These are phyloP conservation scores for Endomychus coccineus DNA, from an alignment of 2,888 invertebrate species.

Conservation along the genomic window DNA sequence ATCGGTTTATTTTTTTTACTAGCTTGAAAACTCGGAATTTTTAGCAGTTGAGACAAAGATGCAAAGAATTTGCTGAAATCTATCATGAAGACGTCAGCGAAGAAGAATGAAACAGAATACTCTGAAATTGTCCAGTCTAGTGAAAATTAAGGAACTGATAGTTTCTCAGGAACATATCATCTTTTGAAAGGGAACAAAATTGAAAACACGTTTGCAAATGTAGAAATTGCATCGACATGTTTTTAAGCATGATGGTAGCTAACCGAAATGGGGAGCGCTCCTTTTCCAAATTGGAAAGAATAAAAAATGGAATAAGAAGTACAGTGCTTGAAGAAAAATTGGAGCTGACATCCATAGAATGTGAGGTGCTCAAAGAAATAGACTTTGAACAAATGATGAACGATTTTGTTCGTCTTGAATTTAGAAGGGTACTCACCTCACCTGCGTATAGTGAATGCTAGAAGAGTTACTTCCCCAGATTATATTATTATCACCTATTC, in stretches of 20 bases:
- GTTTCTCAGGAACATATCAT: constrained; percentile 15
- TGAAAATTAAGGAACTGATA: constrained; percentile 14
- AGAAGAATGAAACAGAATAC: constrained; percentile 25
- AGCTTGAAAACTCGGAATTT: constrained; percentile 20
- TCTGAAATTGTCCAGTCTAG: constrained; percentile 20
- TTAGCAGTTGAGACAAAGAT: constrained; percentile 20
- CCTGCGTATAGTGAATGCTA: no score
- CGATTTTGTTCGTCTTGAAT: constrained; percentile 22
- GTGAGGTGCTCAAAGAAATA: constrained; percentile 23
- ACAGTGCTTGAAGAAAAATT: constrained; percentile 25
- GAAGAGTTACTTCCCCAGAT: no score
- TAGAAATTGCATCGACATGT: constrained; percentile 28
- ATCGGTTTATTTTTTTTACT: constrained; percentile 25
- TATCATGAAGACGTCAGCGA: constrained; percentile 21
- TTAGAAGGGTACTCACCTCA: constrained; percentile 12
- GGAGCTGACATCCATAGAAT: constrained; percentile 27
- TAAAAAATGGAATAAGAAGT: constrained; percentile 27
- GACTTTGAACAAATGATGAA: constrained; percentile 28
- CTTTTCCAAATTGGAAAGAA: no score
- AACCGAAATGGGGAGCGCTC: no score
- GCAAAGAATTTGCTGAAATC: constrained; percentile 14
- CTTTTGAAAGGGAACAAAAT: no score
- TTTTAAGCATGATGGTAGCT: constrained; percentile 23
- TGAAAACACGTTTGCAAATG: constrained; percentile 24
- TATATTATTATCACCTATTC: no score